Base-by-base conservation (phyloP, 2,888 invertebrate species). In the Acleris holmiana region DNA sequence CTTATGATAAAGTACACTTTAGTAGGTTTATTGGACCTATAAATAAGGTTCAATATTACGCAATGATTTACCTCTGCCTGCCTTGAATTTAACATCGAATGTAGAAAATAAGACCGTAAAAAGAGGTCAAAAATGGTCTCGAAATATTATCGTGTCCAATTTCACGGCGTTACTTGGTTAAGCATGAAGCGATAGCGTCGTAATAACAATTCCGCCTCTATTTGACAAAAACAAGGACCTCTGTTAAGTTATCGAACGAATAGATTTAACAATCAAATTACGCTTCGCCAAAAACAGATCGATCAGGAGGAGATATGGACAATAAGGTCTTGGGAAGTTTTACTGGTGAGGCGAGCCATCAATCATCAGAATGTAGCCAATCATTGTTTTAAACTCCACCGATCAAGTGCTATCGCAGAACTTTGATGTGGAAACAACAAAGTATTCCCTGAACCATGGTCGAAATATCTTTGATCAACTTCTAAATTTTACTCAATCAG, bases 361-460 rank as follows among this genome's bases (percentile, higher is more conserved):
- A 75, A 75, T 75, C 74, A 75, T 68, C 17, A 19, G 57, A 50
- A 67, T 66, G 62, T 70, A 68, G 71, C 71, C 59, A 68, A 69
- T 72, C 71, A 74, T 71, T 71, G 66, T 68, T 73, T 58, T 46
- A 69, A 74, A 71, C 69, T 72, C 67, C 61, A 18, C 53, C 41
- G 18, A 40, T 63, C 47, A 51, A 51, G 25, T 59, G 19, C 21
- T 49, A 59, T 59, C 48, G 23, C 10, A 23, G n/a, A 35, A 47
- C 15, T 53, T 63, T 44, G 13, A 25, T 41, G 23, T 59, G n/a
- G 4, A 59, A 59, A 58, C 41, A 49, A 49, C 18, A 58, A 53
- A 53, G 19, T 40, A 58, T 48, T 48, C 25, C 19, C 21, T 40
- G 48, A 40, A 29, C 40, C 35, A 13, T 19, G 17, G n/a, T 25